phyloP scores from a whole-genome alignment of 2,797 vertebrate genomes.

The Pangasius mekongensis region DNA sequence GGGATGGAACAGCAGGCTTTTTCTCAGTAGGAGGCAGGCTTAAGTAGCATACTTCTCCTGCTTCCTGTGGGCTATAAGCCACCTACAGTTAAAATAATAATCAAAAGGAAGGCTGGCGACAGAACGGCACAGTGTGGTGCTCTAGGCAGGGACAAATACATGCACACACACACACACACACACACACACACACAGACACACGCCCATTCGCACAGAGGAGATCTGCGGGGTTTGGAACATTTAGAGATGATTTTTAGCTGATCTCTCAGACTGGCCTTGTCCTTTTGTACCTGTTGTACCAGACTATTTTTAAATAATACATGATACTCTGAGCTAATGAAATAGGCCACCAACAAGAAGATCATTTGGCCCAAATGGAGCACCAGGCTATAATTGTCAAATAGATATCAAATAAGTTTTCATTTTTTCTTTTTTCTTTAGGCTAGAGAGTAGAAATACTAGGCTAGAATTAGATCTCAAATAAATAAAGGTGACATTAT shows the following conservation, averaged over 20 bases:
- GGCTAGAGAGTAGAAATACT: neutral
- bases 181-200: neutral
- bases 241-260: conserved; percentile 32
- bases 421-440: neutral
- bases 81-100: conserved; percentile 66
- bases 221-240: conserved; percentile 15
- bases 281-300: neutral
- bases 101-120: conserved; percentile 65
- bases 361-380: neutral
- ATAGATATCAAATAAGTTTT: neutral
- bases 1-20: conserved; percentile 59
- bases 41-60: conserved; percentile 64
- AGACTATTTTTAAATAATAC: neutral
- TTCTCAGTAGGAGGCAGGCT: conserved; percentile 66
- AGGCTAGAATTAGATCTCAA: neutral
- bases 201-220: neutral
- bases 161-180: neutral
- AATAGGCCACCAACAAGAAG: neutral
- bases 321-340: neutral
- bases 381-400: neutral
- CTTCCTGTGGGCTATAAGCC: conserved; percentile 59
- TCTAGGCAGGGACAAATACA: conserved; percentile 8
- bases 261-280: conserved; percentile 18
- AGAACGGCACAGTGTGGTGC: conserved; percentile 55
- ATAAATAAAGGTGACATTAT: neutral